Conservation (phyloP, 1,140 invertebrate genomes). For the Anoplophora glabripennis region DNA sequence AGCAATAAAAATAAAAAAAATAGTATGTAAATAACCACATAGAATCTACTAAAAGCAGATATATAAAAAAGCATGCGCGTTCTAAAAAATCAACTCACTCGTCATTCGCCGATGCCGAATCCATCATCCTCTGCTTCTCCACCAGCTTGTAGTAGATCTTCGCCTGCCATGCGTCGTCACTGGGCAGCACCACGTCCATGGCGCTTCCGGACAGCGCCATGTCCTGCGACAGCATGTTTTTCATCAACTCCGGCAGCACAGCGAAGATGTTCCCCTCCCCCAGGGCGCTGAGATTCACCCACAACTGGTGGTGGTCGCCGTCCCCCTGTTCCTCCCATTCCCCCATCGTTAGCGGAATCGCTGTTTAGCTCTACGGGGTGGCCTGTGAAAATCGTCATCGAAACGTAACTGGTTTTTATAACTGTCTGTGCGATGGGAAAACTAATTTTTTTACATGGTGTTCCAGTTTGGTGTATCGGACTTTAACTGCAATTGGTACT, state of each 20-base stretch:
- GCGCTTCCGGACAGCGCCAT: conserved; percentile 42
- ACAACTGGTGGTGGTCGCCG: conserved; percentile 46
- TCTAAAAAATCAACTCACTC: conserved; percentile 17
- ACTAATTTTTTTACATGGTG: too few relatives aligned
- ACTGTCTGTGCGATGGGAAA: too few relatives aligned
- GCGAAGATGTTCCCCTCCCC: conserved; percentile 54
- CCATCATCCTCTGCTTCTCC: conserved; percentile 58
- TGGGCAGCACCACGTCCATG: conserved; percentile 55
- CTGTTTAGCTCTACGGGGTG: too few relatives aligned
- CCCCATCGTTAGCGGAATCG: too few relatives aligned
- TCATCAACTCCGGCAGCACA: conserved; percentile 50
- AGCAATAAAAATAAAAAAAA: too few relatives aligned
- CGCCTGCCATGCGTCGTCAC: conserved; percentile 68
- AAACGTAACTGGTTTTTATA: too few relatives aligned
- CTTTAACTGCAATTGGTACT: too few relatives aligned
- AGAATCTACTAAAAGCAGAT: too few relatives aligned
- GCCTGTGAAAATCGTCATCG: too few relatives aligned
- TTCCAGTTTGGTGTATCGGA: too few relatives aligned
- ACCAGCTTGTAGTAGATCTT: conserved; percentile 72
- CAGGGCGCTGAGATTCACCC: conserved; percentile 53
- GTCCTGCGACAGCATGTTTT: conserved; percentile 42
- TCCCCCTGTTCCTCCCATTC: conserved; percentile 12
- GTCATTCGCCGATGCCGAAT: conserved; percentile 15
- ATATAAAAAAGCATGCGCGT: too few relatives aligned
- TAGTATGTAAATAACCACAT: too few relatives aligned